A percentile compares a stretch with the other conserved stretches of the same genome.
These are phyloP conservation scores for Diabrotica undecimpunctata DNA, from an alignment of 1,140 invertebrate genomes.

Conservation along the genomic window DNA sequence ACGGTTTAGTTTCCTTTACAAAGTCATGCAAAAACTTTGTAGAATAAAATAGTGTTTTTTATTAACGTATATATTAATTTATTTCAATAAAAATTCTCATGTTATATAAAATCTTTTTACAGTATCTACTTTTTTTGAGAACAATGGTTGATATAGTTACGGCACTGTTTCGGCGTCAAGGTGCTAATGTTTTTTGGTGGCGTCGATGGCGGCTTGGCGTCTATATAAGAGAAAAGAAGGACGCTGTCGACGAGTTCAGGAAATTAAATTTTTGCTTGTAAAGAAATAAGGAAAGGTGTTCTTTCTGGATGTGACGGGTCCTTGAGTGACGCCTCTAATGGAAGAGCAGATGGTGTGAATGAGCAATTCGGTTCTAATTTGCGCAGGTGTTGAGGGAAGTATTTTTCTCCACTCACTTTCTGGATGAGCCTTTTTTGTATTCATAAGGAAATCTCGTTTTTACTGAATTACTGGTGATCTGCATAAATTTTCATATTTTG, in stretches of 20 bases:
- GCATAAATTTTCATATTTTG: neutral
- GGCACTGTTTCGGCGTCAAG: constrained; percentile 32
- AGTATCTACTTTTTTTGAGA: too few species aligned
- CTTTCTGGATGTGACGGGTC: constrained; percentile 44
- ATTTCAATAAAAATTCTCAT: too few species aligned
- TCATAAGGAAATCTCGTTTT: constrained; percentile 36
- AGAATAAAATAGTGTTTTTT: too few species aligned
- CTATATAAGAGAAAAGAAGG: constrained; percentile 38
- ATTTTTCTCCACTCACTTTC: constrained; percentile 14
- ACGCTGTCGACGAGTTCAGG: constrained; percentile 36
- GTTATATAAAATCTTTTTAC: too few species aligned
- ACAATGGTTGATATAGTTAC: too few species aligned
- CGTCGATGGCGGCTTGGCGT: constrained; percentile 27
- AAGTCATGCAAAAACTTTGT: too few species aligned
- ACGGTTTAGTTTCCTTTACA: too few species aligned
- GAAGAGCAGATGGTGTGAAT: constrained; percentile 49
- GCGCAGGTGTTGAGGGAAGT: constrained; percentile 42
- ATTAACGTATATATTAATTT: too few species aligned
- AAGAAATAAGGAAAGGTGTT: constrained; percentile 48
- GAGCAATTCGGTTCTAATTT: constrained; percentile 49
- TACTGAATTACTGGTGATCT: constrained; percentile 10
- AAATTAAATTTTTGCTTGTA: constrained; percentile 49
- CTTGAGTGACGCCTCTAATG: constrained; percentile 45
- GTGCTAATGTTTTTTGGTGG: constrained; percentile 49
- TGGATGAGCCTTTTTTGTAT: constrained; percentile 22